A percentile compares a stretch with the other conserved stretches of the same genome.
phyloP scores from a whole-genome alignment of 92 coral and sea anemone species.

The Porites lobata region DNA sequence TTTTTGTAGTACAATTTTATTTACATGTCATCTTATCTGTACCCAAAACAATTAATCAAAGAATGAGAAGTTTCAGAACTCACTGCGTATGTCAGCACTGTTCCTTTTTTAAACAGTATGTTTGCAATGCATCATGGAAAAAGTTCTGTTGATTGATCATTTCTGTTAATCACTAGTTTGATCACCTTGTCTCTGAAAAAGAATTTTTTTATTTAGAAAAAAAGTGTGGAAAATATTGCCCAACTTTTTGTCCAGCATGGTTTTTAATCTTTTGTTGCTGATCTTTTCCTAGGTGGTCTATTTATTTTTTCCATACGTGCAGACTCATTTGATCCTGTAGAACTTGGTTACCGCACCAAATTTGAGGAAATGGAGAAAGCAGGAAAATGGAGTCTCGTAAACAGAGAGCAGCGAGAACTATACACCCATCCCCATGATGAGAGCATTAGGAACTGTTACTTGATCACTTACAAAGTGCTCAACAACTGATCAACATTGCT shows the following conservation, averaged over 20 bases:
- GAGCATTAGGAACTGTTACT: conserved; percentile 39
- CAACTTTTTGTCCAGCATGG: background rate
- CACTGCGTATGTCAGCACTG: too few species aligned
- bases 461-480: conserved; percentile 48
- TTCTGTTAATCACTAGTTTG: too few species aligned
- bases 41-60: too few species aligned
- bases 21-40: too few species aligned
- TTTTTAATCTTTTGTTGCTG: background rate
- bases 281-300: conserved; percentile 54
- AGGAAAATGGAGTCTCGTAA: conserved; percentile 58
- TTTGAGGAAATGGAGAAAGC: conserved; percentile 57
- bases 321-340: conserved; percentile 54
- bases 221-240: background rate
- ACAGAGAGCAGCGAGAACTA: conserved; percentile 36
- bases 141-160: too few species aligned
- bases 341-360: conserved; percentile 63
- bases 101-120: too few species aligned
- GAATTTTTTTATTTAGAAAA: background rate
- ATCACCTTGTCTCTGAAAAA: background rate
- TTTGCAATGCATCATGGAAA: too few species aligned
- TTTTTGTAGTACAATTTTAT: too few species aligned
- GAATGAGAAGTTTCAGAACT: too few species aligned
- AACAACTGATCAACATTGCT: conserved; percentile 11
- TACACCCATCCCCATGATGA: conserved; percentile 25
- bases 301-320: conserved; percentile 60